Evolutionary conservation across 2,888 invertebrate species (phyloP), one percentile per base, ranked within the genome.

Genomic region (Scaptodrosophila latifasciaeformis): DNA sequence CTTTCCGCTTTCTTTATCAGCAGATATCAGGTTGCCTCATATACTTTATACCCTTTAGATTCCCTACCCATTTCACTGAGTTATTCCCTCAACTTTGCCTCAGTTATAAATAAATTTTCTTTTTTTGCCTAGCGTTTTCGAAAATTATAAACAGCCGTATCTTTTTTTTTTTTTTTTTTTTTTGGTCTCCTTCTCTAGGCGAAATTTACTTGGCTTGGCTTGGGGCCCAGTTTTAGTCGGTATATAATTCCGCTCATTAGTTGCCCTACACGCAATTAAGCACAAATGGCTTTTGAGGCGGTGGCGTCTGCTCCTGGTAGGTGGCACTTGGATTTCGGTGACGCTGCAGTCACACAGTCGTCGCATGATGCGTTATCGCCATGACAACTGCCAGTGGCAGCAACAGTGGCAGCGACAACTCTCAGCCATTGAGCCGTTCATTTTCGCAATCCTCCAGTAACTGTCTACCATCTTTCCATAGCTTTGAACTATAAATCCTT

Each of bases 241-340:
- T 13, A 68, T 64, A 75, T 77, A 72, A 72, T 70, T 68, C 68
- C 67, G 68, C 77, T 82, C 82, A 83, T 83, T 82, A 83, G 81
- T 83, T 82, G 75, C 72, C 79, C 81, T 81, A 83, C 83, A 82
- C 83, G 82, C 84, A 84, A 84, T 84, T 84, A 84, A 83, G 77
- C 84, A 84, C 84, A 84, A 84, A 84, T 75, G 83, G 82, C 78
- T 81, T 82, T 72, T 67, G 67, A 78, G 71, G 77, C 72, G 62
- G 60, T 61, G 47, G 54, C 62, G 60, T 5, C 18, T 6, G 18
- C 39, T 39, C 18, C 19, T 24, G 24, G 24, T n/a, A n/a, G n/a
- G n/a, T n/a, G n/a, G n/a, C n/a, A n/a, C n/a, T n/a, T n/a, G n/a
- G n/a, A n/a, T n/a, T n/a, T n/a, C n/a, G n/a, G n/a, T n/a, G n/a